A percentile compares a stretch with the other conserved stretches of the same genome.
Conservation (phyloP, 2,888 invertebrate genomes). For the Rhabditoides inermis region DNA sequence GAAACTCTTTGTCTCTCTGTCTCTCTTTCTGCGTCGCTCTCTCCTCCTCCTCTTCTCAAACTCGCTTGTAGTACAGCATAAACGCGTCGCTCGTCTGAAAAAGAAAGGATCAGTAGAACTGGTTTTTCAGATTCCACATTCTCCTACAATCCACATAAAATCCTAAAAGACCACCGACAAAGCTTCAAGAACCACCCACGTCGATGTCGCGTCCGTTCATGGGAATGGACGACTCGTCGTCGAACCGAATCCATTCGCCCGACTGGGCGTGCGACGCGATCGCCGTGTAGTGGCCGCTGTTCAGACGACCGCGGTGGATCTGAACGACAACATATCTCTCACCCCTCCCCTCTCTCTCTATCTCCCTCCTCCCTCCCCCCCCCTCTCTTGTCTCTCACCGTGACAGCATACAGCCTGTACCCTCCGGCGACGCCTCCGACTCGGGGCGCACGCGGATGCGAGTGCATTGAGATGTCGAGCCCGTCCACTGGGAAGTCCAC, state of each 20-base stretch:
- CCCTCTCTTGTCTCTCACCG: no score
- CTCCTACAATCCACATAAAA: no score
- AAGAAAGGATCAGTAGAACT: background rate
- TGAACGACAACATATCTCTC: no score
- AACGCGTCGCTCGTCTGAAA: conserved; percentile 29
- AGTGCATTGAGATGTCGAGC: conserved; percentile 36
- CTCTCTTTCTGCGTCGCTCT: no score
- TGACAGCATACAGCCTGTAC: conserved; percentile 42
- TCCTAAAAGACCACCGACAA: no score
- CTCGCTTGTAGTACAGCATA: conserved; percentile 32
- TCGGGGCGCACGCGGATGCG: no score
- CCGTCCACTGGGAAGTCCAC: conserved; percentile 31
- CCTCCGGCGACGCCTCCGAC: conserved; percentile 1
- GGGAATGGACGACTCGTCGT: conserved; percentile 30
- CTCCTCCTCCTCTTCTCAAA: no score
- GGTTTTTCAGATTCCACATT: no score
- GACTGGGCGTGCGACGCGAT: conserved; percentile 19
- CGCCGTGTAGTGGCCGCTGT: conserved; percentile 46
- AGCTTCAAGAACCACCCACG: conserved; percentile 11
- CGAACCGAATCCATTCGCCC: conserved; percentile 36
- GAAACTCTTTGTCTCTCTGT: no score
- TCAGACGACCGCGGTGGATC: conserved; percentile 44
- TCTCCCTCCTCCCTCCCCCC: no score
- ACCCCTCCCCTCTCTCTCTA: no score
- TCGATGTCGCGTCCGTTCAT: conserved; percentile 15